Conservation (phyloP, 2,888 invertebrate species). For the Drosophila tripunctata region DNA sequence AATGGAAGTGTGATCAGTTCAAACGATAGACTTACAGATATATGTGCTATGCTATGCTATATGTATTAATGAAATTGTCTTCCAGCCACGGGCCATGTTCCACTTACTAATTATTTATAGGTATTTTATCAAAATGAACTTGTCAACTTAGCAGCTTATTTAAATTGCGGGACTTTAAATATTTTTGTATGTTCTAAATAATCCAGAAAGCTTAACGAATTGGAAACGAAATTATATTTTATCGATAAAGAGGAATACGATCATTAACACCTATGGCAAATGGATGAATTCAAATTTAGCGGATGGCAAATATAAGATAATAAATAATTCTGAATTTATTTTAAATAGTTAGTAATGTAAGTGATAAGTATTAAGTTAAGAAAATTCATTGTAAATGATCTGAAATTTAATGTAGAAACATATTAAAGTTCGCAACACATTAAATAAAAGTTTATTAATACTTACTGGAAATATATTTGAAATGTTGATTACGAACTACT, state of each 20-base stretch:
- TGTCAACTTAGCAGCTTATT: conserved; percentile 15
- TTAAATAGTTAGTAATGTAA: too few relatives aligned
- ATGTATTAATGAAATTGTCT: conserved; percentile 22
- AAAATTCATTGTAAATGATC: too few relatives aligned
- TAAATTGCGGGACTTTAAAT: not conserved
- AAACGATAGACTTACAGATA: conserved; percentile 11
- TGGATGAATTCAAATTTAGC: too few relatives aligned
- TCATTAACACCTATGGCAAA: too few relatives aligned
- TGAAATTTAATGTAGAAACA: too few relatives aligned
- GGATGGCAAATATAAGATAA: too few relatives aligned
- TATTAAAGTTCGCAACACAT: too few relatives aligned
- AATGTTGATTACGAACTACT: too few relatives aligned
- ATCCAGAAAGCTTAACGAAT: not conserved
- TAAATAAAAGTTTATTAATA: too few relatives aligned
- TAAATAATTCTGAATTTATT: too few relatives aligned
- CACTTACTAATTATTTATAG: conserved; percentile 32
- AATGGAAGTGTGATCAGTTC: conserved; percentile 35
- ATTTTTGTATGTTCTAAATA: not conserved
- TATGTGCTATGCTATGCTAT: not conserved
- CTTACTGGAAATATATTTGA: too few relatives aligned
- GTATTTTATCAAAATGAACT: conserved; percentile 10
- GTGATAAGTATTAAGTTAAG: too few relatives aligned
- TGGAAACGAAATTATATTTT: not conserved
- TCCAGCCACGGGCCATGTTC: conserved; percentile 8
- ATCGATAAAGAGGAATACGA: not conserved